These are phyloP conservation scores for Falco peregrinus DNA, from an alignment of 2,797 vertebrate species.

Conservation along the genomic window DNA sequence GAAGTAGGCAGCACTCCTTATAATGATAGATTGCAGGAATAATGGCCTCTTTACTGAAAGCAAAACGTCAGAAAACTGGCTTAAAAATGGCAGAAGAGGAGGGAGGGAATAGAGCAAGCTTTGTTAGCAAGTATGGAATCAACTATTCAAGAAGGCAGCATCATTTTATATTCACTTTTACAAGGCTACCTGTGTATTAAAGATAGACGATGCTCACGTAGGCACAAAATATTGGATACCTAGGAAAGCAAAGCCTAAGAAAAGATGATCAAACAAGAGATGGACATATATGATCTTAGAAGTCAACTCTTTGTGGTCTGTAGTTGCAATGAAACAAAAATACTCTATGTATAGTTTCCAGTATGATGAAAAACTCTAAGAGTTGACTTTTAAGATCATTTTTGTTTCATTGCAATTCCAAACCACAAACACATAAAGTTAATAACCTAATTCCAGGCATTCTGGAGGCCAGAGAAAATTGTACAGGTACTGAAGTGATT, in stretches of 20 bases:
- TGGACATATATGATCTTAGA: not conserved
- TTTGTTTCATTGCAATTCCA: not conserved
- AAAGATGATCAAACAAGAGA: not conserved
- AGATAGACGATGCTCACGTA: not conserved
- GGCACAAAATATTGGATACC: not conserved
- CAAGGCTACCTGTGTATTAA: not conserved
- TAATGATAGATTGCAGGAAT: constrained; percentile 55
- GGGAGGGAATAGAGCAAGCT: not conserved
- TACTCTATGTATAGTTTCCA: no score
- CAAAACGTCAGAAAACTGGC: constrained; percentile 38
- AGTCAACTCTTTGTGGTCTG: not conserved
- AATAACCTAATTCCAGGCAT: not conserved
- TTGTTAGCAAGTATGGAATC: not conserved
- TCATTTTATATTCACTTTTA: not conserved
- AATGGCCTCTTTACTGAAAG: constrained; percentile 29
- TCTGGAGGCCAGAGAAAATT: not conserved
- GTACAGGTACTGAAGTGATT: not conserved
- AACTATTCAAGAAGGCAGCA: not conserved
- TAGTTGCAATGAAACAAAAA: not conserved
- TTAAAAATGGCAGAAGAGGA: constrained; percentile 38
- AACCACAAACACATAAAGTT: not conserved
- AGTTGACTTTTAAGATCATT: not conserved
- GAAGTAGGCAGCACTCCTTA: constrained; percentile 52
- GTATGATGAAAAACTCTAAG: no score
- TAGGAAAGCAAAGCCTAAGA: not conserved